Evolutionary conservation across 2,113 vertebrate genomes (phyloP), one percentile per base, ranked within the genome.

Genomic region (Pardalotus punctatus): DNA sequence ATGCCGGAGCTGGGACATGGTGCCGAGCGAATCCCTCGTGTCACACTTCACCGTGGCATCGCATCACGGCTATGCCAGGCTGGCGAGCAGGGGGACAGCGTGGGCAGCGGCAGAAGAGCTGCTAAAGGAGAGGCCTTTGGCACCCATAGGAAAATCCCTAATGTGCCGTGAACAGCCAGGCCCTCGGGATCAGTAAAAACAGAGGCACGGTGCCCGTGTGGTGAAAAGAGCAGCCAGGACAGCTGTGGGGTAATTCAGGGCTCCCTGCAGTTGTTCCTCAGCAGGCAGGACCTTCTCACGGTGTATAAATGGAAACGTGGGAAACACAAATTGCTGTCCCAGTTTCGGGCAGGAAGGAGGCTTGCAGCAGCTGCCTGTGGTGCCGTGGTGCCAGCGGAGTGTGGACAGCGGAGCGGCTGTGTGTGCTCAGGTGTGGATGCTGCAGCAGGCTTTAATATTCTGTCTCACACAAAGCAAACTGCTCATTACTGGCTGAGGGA

Each of bases 91-190:
- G 3, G 48, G 24, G 8, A 38, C 43, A 42, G 0, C 0, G 0
- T 3, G 10, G 28, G 29, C 29, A 42, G 2, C 0, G 9, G 22
- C 38, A 77, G 27, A 69, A 81, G 13, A 1, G 2, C 50, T 84
- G 38, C 67, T 74, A 28, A 60, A 81, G 12, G 14, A 20, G 14
- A 58, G 40, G 27, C 5, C 11, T 35, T 16, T 1, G 2, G 23
- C 28, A 72, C 42, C 47, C 6, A 0, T 2, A n/a, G 57, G n/a
- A 76, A 70, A 72, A 76, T 24, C 20, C 8, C 17, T 25, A 5
- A 51, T 6, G 8, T 0, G 2, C 38, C 4, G 0, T 15, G 35
- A 33, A 62, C 65, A 74, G 4, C 43, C 8, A 2, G 4, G 53
- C 50, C 36, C 48, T 53, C 10, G 10, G 62, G 66, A 69, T 72